These are phyloP conservation scores for Drosophila affinis DNA, from an alignment of 2,888 invertebrate species.

Conservation along the genomic window DNA sequence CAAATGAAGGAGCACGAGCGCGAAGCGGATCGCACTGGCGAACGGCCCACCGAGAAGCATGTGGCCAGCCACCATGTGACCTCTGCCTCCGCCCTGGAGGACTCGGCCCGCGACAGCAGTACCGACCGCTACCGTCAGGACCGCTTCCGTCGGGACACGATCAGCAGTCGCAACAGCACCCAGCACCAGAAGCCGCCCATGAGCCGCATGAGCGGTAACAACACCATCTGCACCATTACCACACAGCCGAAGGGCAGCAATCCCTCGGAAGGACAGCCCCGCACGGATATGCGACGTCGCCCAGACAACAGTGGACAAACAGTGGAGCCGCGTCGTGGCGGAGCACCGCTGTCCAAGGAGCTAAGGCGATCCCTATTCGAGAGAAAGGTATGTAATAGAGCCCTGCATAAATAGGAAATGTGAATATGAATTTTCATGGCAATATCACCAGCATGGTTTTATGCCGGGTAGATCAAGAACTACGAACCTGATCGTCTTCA, in stretches of 20 bases:
- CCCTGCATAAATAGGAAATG: background rate
- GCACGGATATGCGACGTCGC: constrained; percentile 18
- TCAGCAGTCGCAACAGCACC: constrained; percentile 41
- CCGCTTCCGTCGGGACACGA: constrained; percentile 60
- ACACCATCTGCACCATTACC: constrained; percentile 68
- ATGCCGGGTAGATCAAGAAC: too few species aligned
- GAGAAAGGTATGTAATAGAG: constrained; percentile 68
- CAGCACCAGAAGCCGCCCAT: constrained; percentile 37
- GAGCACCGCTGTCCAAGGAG: constrained; percentile 79
- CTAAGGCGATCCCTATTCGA: constrained; percentile 83
- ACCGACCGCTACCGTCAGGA: constrained; percentile 66
- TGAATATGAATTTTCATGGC: background rate
- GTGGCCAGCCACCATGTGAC: constrained; percentile 54
- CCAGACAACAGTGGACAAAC: constrained; percentile 15
- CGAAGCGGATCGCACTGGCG: constrained; percentile 89
- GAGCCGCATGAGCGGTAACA: constrained; percentile 64
- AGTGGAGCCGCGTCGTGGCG: constrained; percentile 28
- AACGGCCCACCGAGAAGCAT: constrained; percentile 69
- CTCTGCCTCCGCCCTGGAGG: constrained; percentile 34
- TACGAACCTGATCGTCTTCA: too few species aligned
- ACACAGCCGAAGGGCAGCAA: constrained; percentile 48
- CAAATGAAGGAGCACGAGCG: constrained; percentile 98
- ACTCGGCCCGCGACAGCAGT: constrained; percentile 41
- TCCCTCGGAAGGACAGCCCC: constrained; percentile 16
- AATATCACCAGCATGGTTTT: too few species aligned